Evolutionary conservation across 2,797 vertebrate species (phyloP).

Genomic region (Rhadinocentrus ornatus): DNA sequence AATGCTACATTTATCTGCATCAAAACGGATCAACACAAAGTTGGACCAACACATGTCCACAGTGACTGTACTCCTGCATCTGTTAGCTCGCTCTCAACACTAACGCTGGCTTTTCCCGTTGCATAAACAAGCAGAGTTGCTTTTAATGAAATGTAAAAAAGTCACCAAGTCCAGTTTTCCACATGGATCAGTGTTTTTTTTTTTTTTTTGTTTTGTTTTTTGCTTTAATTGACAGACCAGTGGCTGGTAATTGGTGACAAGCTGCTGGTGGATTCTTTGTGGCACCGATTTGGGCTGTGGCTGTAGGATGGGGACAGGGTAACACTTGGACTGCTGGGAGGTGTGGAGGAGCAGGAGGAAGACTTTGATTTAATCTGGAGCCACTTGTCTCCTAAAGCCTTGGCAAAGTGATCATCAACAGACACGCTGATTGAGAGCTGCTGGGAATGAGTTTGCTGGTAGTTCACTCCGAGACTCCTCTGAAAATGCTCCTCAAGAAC

Average conservation of each 20-base stretch:
- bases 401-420: conserved; percentile 87
- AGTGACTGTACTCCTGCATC: conserved; percentile 32
- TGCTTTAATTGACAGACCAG: conserved; percentile 76
- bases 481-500: conserved; percentile 87
- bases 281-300: conserved; percentile 69
- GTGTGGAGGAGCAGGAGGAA: conserved; percentile 81
- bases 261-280: conserved; percentile 70
- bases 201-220: background rate
- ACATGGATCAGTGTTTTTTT: conserved; percentile 4
- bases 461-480: conserved; percentile 82
- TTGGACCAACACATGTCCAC: conserved; percentile 31
- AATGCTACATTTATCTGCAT: conserved; percentile 64
- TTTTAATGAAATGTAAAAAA: conserved; percentile 63
- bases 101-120: conserved; percentile 32
- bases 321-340: conserved; percentile 81
- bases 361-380: conserved; percentile 81
- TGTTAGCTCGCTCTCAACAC: conserved; percentile 33
- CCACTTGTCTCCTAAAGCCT: conserved; percentile 87
- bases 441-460: conserved; percentile 71
- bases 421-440: conserved; percentile 84
- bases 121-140: conserved; percentile 47
- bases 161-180: conserved; percentile 53
- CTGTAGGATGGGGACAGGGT: conserved; percentile 77
- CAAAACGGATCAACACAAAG: conserved; percentile 16
- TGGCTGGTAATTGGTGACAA: conserved; percentile 65